These are phyloP conservation scores for Oligia latruncula DNA, from an alignment of 2,888 invertebrate species.

Conservation along the genomic window DNA sequence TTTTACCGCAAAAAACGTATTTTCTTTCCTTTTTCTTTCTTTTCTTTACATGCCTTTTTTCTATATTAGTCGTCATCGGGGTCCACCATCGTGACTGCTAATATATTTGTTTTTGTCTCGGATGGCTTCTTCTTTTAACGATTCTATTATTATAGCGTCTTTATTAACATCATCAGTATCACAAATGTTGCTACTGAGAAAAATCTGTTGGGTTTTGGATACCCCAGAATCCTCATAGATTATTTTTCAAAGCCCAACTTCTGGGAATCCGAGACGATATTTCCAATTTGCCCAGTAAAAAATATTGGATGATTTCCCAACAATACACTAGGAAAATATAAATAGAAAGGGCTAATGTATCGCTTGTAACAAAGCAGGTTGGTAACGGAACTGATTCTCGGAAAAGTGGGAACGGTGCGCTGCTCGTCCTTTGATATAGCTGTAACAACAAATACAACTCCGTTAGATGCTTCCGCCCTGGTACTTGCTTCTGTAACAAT, in stretches of 20 bases:
- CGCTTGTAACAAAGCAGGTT: constrained; percentile 70
- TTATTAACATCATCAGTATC: not conserved
- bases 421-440: constrained; percentile 78
- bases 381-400: constrained; percentile 71
- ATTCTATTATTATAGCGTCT: not conserved
- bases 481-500: constrained; percentile 67
- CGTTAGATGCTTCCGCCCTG: constrained; percentile 77
- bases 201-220: not conserved
- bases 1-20: not conserved
- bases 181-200: too few relatives aligned
- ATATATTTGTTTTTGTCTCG: not conserved
- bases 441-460: constrained; percentile 79
- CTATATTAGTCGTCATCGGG: not conserved
- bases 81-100: not conserved
- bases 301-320: constrained; percentile 46
- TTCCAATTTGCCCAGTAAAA: constrained; percentile 40
- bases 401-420: constrained; percentile 67
- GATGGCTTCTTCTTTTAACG: not conserved
- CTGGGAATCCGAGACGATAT: constrained; percentile 7
- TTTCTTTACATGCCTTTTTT: not conserved
- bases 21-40: not conserved
- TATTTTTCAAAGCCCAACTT: constrained; percentile 19
- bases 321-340: constrained; percentile 58
- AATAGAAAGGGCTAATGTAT: constrained; percentile 70
- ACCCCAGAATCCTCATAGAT: not conserved